Evolutionary conservation across 2,888 invertebrate species (phyloP).

Genomic region (Aporophyla lueneburgensis): DNA sequence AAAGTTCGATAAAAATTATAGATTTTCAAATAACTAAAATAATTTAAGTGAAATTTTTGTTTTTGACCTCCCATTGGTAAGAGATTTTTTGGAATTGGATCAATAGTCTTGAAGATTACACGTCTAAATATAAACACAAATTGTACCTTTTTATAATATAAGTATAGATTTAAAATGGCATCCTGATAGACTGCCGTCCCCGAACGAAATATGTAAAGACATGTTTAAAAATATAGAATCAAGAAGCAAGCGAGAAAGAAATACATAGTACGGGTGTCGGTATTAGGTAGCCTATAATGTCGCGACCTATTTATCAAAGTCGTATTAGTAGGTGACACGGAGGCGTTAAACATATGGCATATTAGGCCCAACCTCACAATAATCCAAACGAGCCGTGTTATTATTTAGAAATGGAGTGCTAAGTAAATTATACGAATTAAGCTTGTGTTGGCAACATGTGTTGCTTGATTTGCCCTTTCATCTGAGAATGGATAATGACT

Average conservation of each 20-base stretch:
- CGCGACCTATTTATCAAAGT: constrained; percentile 86
- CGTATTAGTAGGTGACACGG: constrained; percentile 87
- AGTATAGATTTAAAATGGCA: neutral
- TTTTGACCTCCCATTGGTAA: too few species aligned
- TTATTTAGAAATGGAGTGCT: constrained; percentile 85
- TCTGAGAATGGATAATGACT: constrained; percentile 44
- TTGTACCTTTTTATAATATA: too few species aligned
- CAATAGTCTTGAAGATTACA: too few species aligned
- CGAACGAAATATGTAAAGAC: neutral
- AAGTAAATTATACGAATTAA: constrained; percentile 84
- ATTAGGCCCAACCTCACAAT: constrained; percentile 75
- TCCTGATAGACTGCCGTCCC: neutral
- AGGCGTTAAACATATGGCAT: constrained; percentile 85
- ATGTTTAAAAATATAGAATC: neutral
- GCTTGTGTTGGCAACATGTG: constrained; percentile 67
- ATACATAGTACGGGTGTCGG: constrained; percentile 31
- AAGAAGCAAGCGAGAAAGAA: constrained; percentile 15
- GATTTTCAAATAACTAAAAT: neutral
- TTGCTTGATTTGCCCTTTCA: constrained; percentile 51
- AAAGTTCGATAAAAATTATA: neutral
- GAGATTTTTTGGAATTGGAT: too few species aligned
- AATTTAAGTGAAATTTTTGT: too few species aligned
- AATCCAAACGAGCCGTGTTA: constrained; percentile 76
- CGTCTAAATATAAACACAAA: too few species aligned
- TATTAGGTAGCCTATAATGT: constrained; percentile 78